Percentiles rank a stretch among this genome's conserved stretches.
Evolutionary conservation across 2,113 vertebrate genomes (phyloP).

Genomic region (Pomatostomus ruficeps): DNA sequence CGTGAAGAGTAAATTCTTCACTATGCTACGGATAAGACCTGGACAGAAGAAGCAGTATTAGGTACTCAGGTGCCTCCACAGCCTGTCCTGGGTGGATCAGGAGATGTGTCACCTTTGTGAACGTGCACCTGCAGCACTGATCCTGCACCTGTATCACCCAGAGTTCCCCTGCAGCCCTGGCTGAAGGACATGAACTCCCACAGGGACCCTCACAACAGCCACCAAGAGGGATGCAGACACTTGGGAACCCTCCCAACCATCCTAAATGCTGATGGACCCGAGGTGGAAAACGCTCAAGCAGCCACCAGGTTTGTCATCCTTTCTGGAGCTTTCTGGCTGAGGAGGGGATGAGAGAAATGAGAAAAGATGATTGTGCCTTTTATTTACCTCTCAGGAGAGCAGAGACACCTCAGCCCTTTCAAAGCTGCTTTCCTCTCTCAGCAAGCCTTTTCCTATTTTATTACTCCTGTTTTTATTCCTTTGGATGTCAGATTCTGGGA

Average conservation of each 20-base stretch:
- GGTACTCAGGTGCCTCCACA: not conserved
- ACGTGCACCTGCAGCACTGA: not conserved
- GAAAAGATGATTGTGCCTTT: not conserved
- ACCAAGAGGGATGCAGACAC: not conserved
- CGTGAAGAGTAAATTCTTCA: not conserved
- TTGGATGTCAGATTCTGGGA: not conserved
- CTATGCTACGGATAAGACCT: accelerated
- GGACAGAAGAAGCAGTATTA: not conserved
- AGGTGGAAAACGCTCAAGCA: not conserved
- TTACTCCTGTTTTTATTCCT: accelerated
- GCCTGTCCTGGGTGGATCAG: not conserved
- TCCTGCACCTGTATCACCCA: not conserved
- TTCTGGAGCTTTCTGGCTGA: accelerated
- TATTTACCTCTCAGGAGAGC: not conserved
- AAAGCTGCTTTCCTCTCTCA: not conserved
- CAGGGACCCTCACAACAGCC: not conserved
- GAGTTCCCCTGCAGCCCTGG: not conserved
- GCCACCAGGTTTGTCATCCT: not conserved
- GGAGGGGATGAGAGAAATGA: not conserved
- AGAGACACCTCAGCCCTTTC: not conserved
- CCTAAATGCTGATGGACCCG: accelerated
- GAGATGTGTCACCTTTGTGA: not conserved
- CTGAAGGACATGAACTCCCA: not conserved
- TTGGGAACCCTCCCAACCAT: not conserved
- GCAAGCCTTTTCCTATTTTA: not conserved